Conservation (phyloP, 2,113 vertebrate genomes). For the Laticauda laticaudata region DNA sequence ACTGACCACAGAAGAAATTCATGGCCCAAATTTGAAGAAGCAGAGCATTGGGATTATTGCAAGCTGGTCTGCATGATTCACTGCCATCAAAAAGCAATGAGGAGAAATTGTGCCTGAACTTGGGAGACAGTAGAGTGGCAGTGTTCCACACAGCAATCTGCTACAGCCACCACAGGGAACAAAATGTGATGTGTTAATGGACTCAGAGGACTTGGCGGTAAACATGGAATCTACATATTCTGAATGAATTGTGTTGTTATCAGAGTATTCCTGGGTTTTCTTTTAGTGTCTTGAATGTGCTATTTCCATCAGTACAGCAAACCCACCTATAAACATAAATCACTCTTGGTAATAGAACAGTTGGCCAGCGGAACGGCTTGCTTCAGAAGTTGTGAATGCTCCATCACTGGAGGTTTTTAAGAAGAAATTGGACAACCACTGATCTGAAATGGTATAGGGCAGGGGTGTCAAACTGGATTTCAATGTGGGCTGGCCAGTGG, state of each 20-base stretch:
- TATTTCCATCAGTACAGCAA: not conserved
- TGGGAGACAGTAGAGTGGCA: conserved; percentile 31
- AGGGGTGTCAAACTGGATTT: too few species aligned
- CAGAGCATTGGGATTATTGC: not conserved
- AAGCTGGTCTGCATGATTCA: conserved; percentile 9
- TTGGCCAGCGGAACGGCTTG: not conserved
- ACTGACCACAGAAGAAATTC: not conserved
- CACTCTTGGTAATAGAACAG: not conserved
- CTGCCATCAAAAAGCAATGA: conserved; percentile 8
- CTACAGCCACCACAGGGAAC: conserved; percentile 10
- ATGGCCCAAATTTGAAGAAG: not conserved
- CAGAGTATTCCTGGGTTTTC: not conserved
- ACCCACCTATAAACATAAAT: not conserved
- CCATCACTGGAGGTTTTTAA: not conserved
- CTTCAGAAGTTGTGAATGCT: not conserved
- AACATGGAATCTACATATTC: conserved; percentile 17
- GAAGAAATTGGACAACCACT: not conserved
- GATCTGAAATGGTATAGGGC: not conserved
- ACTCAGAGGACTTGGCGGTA: not conserved
- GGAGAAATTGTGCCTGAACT: conserved; percentile 35
- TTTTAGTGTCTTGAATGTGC: not conserved
- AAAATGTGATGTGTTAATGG: conserved; percentile 34
- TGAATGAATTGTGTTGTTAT: not conserved
- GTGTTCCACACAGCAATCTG: conserved; percentile 28
- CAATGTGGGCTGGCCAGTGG: too few species aligned